Evolutionary conservation across 2,113 vertebrate genomes (phyloP).

Genomic region (Cisticola juncidis): DNA sequence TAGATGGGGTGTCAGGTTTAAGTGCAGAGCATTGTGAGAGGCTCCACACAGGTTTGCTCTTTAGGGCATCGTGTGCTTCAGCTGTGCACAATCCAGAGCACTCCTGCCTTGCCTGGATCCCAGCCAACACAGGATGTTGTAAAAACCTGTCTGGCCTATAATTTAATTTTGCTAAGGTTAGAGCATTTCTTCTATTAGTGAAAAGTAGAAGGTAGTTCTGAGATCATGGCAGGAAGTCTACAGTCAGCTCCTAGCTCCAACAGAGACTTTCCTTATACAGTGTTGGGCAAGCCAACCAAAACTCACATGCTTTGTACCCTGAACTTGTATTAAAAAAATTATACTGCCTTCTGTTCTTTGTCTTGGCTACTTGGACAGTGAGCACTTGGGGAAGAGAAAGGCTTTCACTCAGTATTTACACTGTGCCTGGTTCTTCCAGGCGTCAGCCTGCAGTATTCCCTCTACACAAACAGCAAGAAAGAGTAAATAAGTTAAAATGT

Average conservation of each 20-base stretch:
- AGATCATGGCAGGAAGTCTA: constrained; percentile 5
- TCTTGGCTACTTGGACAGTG: neutral
- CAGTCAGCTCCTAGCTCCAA: neutral
- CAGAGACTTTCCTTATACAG: neutral
- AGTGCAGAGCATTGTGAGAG: neutral
- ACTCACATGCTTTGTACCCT: neutral
- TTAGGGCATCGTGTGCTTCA: neutral
- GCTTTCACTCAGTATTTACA: neutral
- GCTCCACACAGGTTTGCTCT: neutral
- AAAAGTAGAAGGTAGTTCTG: neutral
- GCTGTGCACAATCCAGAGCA: neutral
- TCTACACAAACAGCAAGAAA: neutral
- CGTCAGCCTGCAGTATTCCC: neutral
- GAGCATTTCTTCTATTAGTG: neutral
- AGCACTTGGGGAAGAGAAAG: neutral
- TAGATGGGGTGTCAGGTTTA: neutral
- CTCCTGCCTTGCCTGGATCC: neutral
- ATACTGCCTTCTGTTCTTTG: neutral
- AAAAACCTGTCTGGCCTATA: neutral
- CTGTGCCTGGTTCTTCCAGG: neutral
- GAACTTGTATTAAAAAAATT: neutral
- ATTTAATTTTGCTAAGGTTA: neutral
- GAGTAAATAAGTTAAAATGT: neutral
- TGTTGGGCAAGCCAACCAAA: neutral
- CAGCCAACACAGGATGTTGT: neutral